Conservation (phyloP, 2,888 invertebrate genomes). For the Sylvicola cinctus region DNA sequence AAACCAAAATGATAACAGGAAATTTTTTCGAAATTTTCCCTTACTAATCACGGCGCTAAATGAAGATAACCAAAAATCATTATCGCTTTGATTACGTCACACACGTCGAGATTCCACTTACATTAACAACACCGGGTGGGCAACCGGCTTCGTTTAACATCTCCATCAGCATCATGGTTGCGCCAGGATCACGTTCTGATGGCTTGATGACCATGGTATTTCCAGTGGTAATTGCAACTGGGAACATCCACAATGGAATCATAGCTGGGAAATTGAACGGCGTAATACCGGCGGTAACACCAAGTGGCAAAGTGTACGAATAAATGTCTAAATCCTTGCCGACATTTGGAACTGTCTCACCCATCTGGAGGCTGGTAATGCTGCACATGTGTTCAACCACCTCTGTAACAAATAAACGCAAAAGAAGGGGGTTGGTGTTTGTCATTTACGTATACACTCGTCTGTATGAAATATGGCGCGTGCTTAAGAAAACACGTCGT, state of each 20-base stretch:
- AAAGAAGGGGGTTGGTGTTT: too few relatives aligned
- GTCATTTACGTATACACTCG: too few relatives aligned
- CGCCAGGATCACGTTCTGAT: slow-evolving; percentile 94
- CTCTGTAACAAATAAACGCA: slow-evolving; percentile 35
- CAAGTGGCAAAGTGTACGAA: slow-evolving; percentile 78
- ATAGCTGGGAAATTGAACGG: slow-evolving; percentile 99
- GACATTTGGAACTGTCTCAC: slow-evolving; percentile 62
- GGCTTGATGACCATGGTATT: slow-evolving; percentile 92
- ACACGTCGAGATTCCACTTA: too few relatives aligned
- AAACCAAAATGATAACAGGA: neutral
- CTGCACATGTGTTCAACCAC: slow-evolving; percentile 94
- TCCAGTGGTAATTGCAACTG: slow-evolving; percentile 69
- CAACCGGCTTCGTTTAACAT: slow-evolving; percentile 84
- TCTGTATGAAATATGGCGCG: too few relatives aligned
- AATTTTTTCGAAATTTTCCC: too few relatives aligned
- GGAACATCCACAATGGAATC: slow-evolving; percentile 97
- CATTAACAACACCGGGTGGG: slow-evolving; percentile 90
- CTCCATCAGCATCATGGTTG: slow-evolving; percentile 86
- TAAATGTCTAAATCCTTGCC: slow-evolving; percentile 95
- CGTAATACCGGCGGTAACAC: slow-evolving; percentile 77
- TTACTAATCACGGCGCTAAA: slow-evolving; percentile 1
- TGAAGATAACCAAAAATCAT: neutral
- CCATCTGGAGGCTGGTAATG: slow-evolving; percentile 78
- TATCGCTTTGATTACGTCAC: too few relatives aligned
- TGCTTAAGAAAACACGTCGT: too few relatives aligned